Percentiles rank a stretch among this genome's conserved stretches.
Evolutionary conservation across 2,113 vertebrate genomes (phyloP).

Genomic region (Rana temporaria): DNA sequence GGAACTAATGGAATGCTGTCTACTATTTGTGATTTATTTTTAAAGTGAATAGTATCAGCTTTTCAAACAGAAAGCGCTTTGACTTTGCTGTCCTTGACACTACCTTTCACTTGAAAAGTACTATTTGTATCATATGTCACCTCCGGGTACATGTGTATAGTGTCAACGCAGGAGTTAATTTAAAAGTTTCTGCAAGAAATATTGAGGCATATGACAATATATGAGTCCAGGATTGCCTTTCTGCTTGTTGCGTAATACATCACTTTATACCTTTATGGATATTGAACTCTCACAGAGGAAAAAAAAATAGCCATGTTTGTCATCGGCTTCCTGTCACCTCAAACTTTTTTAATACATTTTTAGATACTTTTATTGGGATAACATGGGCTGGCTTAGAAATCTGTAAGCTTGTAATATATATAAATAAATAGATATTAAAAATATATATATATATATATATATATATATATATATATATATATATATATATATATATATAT

Average conservation of each 20-base stretch:
- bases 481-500: too few relatives aligned
- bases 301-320: not conserved
- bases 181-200: constrained; percentile 53
- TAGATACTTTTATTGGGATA: not conserved
- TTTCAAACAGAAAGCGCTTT: constrained; percentile 41
- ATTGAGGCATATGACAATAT: constrained; percentile 43
- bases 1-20: constrained; percentile 50
- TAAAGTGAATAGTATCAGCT: constrained; percentile 46
- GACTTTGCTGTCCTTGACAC: constrained; percentile 51
- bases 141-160: constrained; percentile 53
- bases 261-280: constrained; percentile 25
- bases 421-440: too few relatives aligned
- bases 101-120: constrained; percentile 48
- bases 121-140: constrained; percentile 53
- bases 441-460: too few relatives aligned
- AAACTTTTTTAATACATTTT: constrained; percentile 19
- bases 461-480: too few relatives aligned
- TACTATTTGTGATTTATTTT: constrained; percentile 51
- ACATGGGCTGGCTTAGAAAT: not conserved
- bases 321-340: constrained; percentile 5
- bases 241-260: constrained; percentile 36
- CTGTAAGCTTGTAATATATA: not conserved
- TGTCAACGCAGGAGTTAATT: constrained; percentile 54
- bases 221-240: constrained; percentile 42
- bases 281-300: not conserved